Percentiles rank a stretch among this genome's conserved stretches.
phyloP scores from a whole-genome alignment of 2,888 invertebrate species.

The Rhimphoctona megacephalus region DNA sequence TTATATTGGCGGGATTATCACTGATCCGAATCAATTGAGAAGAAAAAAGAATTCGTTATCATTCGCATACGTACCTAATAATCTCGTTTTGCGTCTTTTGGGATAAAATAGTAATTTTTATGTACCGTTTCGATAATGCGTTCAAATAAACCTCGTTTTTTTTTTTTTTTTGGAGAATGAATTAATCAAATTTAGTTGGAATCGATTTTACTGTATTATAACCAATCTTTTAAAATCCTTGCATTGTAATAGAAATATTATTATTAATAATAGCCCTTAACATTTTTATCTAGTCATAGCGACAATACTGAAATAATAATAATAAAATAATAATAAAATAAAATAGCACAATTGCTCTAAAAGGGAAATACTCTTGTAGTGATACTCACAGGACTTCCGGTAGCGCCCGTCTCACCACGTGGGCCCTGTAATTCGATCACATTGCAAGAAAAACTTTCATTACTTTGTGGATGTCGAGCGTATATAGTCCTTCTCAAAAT shows the following conservation, averaged over 20 bases:
- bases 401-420: slow-evolving; percentile 95
- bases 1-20: neutral
- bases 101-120: neutral
- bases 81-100: slow-evolving; percentile 29
- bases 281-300: neutral
- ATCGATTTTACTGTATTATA: slow-evolving; percentile 19
- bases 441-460: slow-evolving; percentile 64
- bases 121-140: slow-evolving; percentile 49
- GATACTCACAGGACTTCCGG: slow-evolving; percentile 92
- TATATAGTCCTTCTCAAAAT: slow-evolving; percentile 17
- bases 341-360: slow-evolving; percentile 37
- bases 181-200: neutral
- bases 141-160: slow-evolving; percentile 41
- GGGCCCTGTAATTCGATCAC: slow-evolving; percentile 89
- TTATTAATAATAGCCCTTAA: neutral
- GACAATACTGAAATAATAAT: slow-evolving; percentile 14
- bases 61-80: slow-evolving; percentile 54
- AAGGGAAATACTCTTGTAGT: slow-evolving; percentile 40
- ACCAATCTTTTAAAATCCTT: neutral
- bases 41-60: neutral
- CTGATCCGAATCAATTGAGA: slow-evolving; percentile 16
- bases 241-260: neutral
- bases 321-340: neutral
- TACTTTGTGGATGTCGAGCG: slow-evolving; percentile 34
- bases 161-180: neutral